These are phyloP conservation scores for Autographa gamma DNA, from an alignment of 2,888 invertebrate genomes.

Conservation along the genomic window DNA sequence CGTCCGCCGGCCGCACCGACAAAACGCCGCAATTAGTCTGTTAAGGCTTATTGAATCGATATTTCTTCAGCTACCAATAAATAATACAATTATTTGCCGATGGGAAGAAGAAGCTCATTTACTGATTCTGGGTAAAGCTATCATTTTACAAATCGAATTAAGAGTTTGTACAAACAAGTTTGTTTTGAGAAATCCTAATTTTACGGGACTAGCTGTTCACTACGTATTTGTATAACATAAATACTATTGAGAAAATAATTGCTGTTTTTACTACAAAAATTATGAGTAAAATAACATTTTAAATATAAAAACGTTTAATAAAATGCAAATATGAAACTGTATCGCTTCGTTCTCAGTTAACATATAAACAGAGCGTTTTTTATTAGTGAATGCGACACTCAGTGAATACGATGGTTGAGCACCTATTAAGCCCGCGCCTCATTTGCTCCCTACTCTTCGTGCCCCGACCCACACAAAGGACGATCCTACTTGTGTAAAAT, in stretches of 20 bases:
- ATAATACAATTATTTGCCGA: slow-evolving; percentile 34
- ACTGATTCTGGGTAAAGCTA: background rate
- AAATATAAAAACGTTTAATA: background rate
- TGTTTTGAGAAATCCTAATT: background rate
- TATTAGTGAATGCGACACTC: slow-evolving; percentile 3
- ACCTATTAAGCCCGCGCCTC: background rate
- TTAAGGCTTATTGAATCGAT: slow-evolving; percentile 57
- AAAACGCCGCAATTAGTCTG: slow-evolving; percentile 61
- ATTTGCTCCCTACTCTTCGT: background rate
- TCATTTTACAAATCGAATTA: background rate
- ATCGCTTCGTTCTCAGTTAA: background rate
- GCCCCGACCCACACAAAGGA: background rate
- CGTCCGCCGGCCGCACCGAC: slow-evolving; percentile 23
- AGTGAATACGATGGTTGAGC: slow-evolving; percentile 5
- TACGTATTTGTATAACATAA: background rate
- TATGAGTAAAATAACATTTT: no score
- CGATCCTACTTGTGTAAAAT: slow-evolving; percentile 5
- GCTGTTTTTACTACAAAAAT: background rate
- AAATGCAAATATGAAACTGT: background rate
- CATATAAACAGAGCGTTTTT: background rate
- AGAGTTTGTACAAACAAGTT: background rate
- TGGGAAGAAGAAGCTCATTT: background rate
- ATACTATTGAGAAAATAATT: background rate
- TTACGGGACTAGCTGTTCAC: background rate
- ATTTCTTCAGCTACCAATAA: slow-evolving; percentile 62